Evolutionary conservation across 2,113 vertebrate species (phyloP).

Genomic region (Erinaceus europaeus): DNA sequence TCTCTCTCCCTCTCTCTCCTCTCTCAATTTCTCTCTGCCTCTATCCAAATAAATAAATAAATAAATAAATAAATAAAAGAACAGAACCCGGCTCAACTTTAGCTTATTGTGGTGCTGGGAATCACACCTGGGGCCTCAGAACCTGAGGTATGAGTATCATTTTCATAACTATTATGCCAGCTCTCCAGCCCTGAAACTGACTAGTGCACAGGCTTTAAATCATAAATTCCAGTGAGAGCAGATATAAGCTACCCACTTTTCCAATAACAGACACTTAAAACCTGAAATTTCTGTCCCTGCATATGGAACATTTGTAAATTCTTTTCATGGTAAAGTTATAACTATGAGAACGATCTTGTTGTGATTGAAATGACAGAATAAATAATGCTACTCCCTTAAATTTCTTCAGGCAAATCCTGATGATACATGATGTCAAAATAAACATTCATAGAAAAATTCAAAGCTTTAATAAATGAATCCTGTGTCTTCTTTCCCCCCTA

Average conservation of each 20-base stretch:
- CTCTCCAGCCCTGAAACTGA: no score
- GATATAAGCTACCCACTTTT: neutral
- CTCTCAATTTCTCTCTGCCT: no score
- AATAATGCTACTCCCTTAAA: neutral
- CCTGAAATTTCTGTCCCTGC: neutral
- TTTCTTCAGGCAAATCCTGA: conserved; percentile 24
- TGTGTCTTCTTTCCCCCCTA: neutral
- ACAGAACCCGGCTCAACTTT: no score
- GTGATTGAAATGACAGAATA: conserved; percentile 4
- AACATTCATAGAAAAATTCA: conserved; percentile 10
- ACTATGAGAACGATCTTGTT: neutral
- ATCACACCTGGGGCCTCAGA: no score
- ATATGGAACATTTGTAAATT: neutral
- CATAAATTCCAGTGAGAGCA: neutral
- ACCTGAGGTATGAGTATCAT: no score
- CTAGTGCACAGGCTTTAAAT: neutral
- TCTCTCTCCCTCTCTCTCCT: no score
- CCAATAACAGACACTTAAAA: neutral
- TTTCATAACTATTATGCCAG: no score
- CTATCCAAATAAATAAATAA: no score
- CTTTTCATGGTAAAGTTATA: conserved; percentile 12
- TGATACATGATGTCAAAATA: conserved; percentile 3
- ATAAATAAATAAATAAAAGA: no score
- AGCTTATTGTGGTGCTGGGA: no score
- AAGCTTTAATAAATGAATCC: neutral